Base-by-base conservation (phyloP, 2,888 invertebrate genomes). In the Dastarcus helophoroides region DNA sequence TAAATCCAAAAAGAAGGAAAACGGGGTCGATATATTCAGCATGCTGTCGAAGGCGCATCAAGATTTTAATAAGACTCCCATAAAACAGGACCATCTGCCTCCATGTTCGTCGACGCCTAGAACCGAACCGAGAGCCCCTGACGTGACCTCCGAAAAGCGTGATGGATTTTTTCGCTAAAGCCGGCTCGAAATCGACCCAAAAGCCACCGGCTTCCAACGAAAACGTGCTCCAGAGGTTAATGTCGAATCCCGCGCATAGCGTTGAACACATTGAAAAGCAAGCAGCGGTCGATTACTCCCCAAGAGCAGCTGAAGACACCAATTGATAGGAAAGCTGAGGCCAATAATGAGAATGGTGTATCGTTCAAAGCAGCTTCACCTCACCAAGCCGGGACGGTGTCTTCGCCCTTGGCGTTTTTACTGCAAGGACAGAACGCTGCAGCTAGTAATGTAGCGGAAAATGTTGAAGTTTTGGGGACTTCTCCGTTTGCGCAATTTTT, bases 31-130 rank as follows among this genome's bases (percentile, higher is more conserved):
- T 51, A 82, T 84, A 58, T 82, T 88, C 56, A 79, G 81, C 51
- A 83, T 91, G 83, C 64, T 91, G 37, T 82, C 80, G 32, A 85
- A 83, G 60, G 91, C 91, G 3, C 89, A 90, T 54, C 81, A 88
- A 54, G 85, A 88, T 54, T 86, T 79, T 55, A 56, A 84, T 56
- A 77, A 70, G 26, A 76, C 62, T 38, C 54, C 66, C 37, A 56
- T 56, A 31, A 54, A 54, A 38, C 46, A 49, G 24, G 58, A 60
- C 10, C 37, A 40, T 1, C 28, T 27, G 5, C 50, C 37, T 43
- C 62, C 51, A n/a, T 51, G 44, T 13, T 49, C 63, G 7, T 59
- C 65, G 5, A 68, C 69, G 2, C 67, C 67, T 2, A 63, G 73
- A 35, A 26, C 7, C 9, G 68, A 69, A 2, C 67, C 67, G 2